Conservation (phyloP, 2,888 invertebrate species). For the Troides helena region DNA sequence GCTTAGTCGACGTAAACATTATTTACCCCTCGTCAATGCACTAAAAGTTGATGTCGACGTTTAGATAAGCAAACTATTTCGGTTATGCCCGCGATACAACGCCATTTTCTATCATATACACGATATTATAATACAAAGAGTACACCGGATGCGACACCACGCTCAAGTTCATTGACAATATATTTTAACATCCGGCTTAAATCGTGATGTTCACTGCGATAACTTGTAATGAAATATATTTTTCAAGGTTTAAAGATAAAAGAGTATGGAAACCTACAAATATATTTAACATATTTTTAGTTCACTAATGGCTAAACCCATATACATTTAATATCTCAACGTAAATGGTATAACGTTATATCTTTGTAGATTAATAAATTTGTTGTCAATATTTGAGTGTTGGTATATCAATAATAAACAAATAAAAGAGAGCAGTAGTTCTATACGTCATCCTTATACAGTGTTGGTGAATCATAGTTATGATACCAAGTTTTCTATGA, state of each 20-base stretch:
- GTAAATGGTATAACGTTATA: not conserved
- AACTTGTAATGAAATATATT: conserved; percentile 15
- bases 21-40: conserved; percentile 20
- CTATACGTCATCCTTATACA: not conserved
- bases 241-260: not conserved
- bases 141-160: conserved; percentile 16
- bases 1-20: conserved; percentile 22
- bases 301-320: not conserved
- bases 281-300: not conserved
- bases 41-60: conserved; percentile 28
- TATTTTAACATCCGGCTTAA: conserved; percentile 25
- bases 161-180: conserved; percentile 26
- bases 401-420: not conserved
- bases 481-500: not conserved
- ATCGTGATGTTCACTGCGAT: conserved; percentile 20
- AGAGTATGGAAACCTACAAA: not conserved
- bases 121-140: conserved; percentile 18
- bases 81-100: conserved; percentile 14
- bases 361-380: not conserved
- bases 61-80: conserved; percentile 31
- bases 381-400: not conserved
- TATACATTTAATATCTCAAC: not conserved
- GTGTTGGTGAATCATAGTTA: not conserved
- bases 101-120: conserved; percentile 11
- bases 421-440: not conserved